phyloP scores from a whole-genome alignment of 2,797 vertebrate species.

The Meriones psammophilus region DNA sequence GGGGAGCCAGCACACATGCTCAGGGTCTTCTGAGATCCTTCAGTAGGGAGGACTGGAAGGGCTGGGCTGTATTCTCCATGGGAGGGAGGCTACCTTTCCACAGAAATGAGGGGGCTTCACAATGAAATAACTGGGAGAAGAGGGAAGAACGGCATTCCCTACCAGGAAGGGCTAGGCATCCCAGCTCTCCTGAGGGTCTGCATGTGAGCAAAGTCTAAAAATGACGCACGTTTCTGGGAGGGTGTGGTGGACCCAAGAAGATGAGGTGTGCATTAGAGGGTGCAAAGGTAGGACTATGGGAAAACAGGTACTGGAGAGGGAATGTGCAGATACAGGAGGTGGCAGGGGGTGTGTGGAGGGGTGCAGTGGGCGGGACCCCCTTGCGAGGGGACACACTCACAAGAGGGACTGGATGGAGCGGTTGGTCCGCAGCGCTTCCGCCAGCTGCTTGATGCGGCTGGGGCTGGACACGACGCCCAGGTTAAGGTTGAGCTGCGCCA shows the following conservation, averaged over 20 bases:
- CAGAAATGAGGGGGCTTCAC: neutral
- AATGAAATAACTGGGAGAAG: neutral
- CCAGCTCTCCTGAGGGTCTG: neutral
- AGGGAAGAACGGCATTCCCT: neutral
- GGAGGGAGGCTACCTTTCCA: neutral
- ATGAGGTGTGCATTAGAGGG: neutral
- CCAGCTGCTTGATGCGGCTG: conserved; percentile 93
- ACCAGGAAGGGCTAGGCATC: conserved; percentile 81
- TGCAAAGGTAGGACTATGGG: neutral
- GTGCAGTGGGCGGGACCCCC: conserved; percentile 30
- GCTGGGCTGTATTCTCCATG: neutral
- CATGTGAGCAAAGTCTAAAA: neutral
- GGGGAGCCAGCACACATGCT: neutral
- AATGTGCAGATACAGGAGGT: neutral
- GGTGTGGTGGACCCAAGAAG: neutral
- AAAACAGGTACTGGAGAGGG: conserved; percentile 8
- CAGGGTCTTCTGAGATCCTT: neutral
- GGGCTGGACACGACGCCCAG: conserved; percentile 95
- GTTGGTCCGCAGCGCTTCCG: conserved; percentile 94
- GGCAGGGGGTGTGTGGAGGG: conserved; percentile 6
- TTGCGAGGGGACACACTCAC: conserved; percentile 90
- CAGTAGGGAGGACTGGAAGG: neutral
- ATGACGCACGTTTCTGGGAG: neutral
- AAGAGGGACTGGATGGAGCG: conserved; percentile 97
- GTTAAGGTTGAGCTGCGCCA: conserved; percentile 97